Evolutionary conservation across 2,797 vertebrate genomes (phyloP).

Genomic region (Huso huso): DNA sequence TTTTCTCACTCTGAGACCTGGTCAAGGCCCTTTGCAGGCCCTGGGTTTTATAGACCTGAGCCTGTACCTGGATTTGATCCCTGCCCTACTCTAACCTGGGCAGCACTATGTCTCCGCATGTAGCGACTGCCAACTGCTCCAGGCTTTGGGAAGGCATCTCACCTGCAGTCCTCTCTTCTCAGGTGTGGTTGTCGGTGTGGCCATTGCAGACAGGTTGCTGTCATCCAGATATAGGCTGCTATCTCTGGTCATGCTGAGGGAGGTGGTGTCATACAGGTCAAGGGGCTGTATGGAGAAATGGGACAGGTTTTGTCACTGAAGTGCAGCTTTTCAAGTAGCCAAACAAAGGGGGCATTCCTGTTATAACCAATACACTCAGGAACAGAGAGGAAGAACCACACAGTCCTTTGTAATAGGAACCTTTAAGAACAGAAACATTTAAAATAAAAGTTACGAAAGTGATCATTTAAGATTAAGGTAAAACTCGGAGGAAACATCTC

Average conservation of each 20-base stretch:
- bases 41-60: slow-evolving; percentile 32
- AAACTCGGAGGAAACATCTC: no score
- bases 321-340: slow-evolving; percentile 2
- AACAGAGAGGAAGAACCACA: no score
- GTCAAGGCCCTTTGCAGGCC: not conserved
- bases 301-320: slow-evolving; percentile 27
- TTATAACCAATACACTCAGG: no score
- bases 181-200: slow-evolving; percentile 70
- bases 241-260: slow-evolving; percentile 79
- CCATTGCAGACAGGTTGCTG: slow-evolving; percentile 54
- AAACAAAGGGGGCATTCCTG: no score
- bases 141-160: no score
- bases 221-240: slow-evolving; percentile 80
- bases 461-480: no score
- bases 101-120: no score
- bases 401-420: no score
- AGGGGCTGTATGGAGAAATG: slow-evolving; percentile 62
- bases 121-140: no score
- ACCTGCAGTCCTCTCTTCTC: slow-evolving; percentile 81
- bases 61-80: slow-evolving; percentile 13
- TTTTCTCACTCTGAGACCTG: not conserved
- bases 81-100: no score
- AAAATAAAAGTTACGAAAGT: no score
- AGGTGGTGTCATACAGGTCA: slow-evolving; percentile 82
- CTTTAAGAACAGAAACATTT: no score